phyloP scores from a whole-genome alignment of 2,113 vertebrate genomes.

The Cathartes aura region DNA sequence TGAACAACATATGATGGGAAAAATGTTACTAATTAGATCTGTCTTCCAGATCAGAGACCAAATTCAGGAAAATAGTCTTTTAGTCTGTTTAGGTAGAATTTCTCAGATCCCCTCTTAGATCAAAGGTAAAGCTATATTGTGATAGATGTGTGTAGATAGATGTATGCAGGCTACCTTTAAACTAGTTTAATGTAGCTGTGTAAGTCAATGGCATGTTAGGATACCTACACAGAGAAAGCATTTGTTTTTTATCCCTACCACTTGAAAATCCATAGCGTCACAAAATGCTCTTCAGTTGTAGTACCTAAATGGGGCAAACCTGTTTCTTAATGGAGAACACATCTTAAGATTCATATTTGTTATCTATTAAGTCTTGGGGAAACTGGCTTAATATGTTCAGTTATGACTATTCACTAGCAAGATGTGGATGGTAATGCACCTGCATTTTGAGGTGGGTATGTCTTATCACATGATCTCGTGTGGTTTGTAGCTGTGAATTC shows the following conservation, averaged over 20 bases:
- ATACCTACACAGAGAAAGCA: background rate
- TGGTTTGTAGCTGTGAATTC: conserved; percentile 76
- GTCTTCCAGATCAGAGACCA: background rate
- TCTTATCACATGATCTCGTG: background rate
- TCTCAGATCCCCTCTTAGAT: background rate
- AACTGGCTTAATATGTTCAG: background rate
- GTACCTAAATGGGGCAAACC: background rate
- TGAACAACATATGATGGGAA: background rate
- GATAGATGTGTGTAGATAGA: background rate
- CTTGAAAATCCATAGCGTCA: background rate
- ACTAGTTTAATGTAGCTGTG: background rate
- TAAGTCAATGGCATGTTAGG: background rate
- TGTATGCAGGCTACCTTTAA: background rate
- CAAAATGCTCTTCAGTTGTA: background rate
- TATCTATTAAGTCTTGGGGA: background rate
- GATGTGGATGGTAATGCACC: background rate
- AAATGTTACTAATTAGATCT: background rate
- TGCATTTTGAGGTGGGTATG: background rate
- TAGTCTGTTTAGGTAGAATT: background rate
- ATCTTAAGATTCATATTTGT: background rate
- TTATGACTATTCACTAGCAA: background rate
- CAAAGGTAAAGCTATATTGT: background rate
- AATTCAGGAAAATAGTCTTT: background rate
- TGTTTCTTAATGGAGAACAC: background rate
- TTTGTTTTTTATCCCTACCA: background rate